Conservation (phyloP, 2,888 invertebrate species). For the Calameuta idolon region DNA sequence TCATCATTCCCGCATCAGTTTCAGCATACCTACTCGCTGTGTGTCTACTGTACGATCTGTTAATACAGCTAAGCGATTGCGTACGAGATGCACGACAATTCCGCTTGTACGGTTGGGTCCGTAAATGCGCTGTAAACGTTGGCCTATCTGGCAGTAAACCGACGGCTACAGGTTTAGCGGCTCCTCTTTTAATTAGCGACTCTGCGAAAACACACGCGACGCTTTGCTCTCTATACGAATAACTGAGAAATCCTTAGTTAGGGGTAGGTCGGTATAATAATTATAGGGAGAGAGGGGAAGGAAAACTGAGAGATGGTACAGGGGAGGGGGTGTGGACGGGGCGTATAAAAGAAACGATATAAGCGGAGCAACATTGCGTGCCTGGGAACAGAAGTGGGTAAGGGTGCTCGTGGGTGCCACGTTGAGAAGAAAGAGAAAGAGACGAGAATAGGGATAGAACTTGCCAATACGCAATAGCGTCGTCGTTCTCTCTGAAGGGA, state of each 20-base stretch:
- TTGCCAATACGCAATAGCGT: background rate
- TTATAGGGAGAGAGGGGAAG: conserved; percentile 1
- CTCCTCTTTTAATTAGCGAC: conserved; percentile 8
- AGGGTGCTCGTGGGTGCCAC: background rate
- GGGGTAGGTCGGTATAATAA: background rate
- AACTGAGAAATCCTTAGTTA: background rate
- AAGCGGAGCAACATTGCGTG: background rate
- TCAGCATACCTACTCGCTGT: background rate
- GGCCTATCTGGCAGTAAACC: background rate
- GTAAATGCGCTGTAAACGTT: background rate
- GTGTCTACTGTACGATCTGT: background rate
- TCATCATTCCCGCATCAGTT: background rate
- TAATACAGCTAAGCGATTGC: background rate
- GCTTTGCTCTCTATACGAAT: background rate
- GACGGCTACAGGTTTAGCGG: background rate
- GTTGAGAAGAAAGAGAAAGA: background rate
- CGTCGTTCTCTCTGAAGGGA: conserved; percentile 15
- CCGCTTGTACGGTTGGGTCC: background rate
- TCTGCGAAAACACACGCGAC: conserved; percentile 12
- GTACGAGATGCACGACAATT: background rate
- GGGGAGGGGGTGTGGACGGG: background rate
- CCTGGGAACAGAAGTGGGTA: background rate
- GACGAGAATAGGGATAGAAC: background rate
- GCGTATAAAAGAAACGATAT: background rate
- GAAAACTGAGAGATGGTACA: too few relatives aligned